Evolutionary conservation across 2,888 invertebrate genomes (phyloP).

Genomic region (Parochlus steinenii): DNA sequence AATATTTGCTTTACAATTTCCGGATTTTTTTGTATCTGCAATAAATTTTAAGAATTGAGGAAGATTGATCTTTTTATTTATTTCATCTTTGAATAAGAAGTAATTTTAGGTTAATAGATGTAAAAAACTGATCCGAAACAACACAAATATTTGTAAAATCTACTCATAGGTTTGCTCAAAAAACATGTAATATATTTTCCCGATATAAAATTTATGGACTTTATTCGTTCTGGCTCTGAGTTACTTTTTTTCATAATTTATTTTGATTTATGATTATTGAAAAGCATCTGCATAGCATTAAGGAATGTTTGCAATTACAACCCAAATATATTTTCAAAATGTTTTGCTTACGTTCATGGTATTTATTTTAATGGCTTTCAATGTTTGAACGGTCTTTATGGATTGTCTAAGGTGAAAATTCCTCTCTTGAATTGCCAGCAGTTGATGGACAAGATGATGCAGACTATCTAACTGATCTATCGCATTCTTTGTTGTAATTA

Average conservation of each 20-base stretch:
- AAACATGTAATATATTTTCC: too few species aligned
- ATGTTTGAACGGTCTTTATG: constrained; percentile 53
- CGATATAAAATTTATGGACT: too few species aligned
- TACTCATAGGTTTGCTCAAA: too few species aligned
- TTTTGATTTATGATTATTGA: too few species aligned
- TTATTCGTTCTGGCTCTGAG: too few species aligned
- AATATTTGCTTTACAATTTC: constrained; percentile 13
- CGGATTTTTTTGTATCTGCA: constrained; percentile 14
- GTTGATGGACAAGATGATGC: constrained; percentile 58
- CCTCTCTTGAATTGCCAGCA: constrained; percentile 52
- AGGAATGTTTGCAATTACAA: too few species aligned
- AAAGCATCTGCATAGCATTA: too few species aligned
- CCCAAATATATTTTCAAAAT: constrained; percentile 22
- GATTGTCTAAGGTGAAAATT: constrained; percentile 49
- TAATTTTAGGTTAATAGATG: too few species aligned
- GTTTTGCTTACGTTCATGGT: constrained; percentile 29
- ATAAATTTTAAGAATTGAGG: constrained; percentile 1
- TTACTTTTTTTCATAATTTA: too few species aligned
- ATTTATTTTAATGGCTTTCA: constrained; percentile 45
- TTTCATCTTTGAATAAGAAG: too few species aligned
- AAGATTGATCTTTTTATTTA: background rate
- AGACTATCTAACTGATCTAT: constrained; percentile 68
- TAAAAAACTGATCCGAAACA: too few species aligned
- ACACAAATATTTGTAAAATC: too few species aligned
- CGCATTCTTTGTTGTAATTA: constrained; percentile 43